Conservation (phyloP, 2,797 vertebrate species). For the Thamnophis elegans region DNA sequence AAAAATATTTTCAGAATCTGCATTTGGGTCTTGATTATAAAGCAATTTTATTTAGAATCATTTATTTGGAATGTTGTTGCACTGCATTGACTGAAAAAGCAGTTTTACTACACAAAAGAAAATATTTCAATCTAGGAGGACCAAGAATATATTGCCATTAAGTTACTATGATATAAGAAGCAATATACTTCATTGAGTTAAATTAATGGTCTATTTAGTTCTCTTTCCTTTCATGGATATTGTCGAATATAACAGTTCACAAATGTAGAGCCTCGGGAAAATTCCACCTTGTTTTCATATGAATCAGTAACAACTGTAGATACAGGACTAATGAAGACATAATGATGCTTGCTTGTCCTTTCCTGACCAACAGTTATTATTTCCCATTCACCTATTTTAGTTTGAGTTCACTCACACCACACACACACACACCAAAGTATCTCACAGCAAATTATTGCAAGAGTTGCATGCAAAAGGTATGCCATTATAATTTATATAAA, state of each 20-base stretch:
- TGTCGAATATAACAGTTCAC: not conserved
- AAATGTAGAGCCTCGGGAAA: not conserved
- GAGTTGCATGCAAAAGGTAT: not conserved
- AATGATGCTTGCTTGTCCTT: not conserved
- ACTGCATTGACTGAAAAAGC: not conserved
- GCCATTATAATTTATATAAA: not conserved
- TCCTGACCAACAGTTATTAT: not conserved
- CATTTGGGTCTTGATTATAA: constrained; percentile 5
- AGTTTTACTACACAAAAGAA: not conserved
- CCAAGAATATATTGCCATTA: not conserved
- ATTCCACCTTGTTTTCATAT: not conserved
- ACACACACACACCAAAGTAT: not conserved
- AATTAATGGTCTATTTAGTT: not conserved
- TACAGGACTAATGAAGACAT: not conserved
- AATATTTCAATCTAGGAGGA: not conserved
- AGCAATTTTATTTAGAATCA: not conserved
- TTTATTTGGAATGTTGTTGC: constrained; percentile 32
- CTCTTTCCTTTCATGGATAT: not conserved
- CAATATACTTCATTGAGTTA: not conserved
- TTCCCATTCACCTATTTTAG: not conserved
- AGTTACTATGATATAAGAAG: not conserved
- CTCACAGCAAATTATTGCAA: not conserved
- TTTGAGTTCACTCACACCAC: not conserved
- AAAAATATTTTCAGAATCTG: constrained; percentile 7
- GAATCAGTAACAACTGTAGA: not conserved